A percentile compares a stretch with the other conserved stretches of the same genome.
These are phyloP conservation scores for Smittia sp. DNA, from an alignment of 2,888 invertebrate species.

Conservation along the genomic window DNA sequence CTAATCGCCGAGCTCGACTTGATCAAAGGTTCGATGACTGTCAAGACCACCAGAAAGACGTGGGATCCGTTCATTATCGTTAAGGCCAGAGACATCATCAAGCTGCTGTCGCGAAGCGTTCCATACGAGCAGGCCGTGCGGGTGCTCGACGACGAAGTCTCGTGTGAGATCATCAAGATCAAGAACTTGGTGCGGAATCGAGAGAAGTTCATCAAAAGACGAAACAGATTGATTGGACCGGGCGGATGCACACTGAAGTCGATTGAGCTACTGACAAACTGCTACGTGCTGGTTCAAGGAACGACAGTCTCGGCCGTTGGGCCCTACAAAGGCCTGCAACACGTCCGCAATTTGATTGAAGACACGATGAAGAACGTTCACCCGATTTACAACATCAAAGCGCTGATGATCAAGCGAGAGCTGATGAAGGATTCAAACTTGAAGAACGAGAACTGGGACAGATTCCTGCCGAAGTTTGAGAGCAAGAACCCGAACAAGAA, in stretches of 20 bases:
- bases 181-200: slow-evolving; percentile 84
- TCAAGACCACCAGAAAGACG: slow-evolving; percentile 91
- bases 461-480: slow-evolving; percentile 93
- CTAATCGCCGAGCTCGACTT: slow-evolving; percentile 87
- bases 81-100: slow-evolving; percentile 94
- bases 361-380: slow-evolving; percentile 99
- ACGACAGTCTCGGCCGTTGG: slow-evolving; percentile 97
- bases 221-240: slow-evolving; percentile 93
- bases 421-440: slow-evolving; percentile 89
- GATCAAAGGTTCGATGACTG: slow-evolving; percentile 91
- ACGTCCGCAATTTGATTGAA: slow-evolving; percentile 84
- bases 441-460: slow-evolving; percentile 92
- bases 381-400: slow-evolving; percentile 97
- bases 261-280: slow-evolving; percentile 91
- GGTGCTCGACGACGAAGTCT: slow-evolving; percentile 83
- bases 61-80: slow-evolving; percentile 98
- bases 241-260: slow-evolving; percentile 98
- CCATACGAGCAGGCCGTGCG: slow-evolving; percentile 92
- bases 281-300: slow-evolving; percentile 95
- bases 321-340: slow-evolving; percentile 84
- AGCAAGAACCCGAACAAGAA: slow-evolving; percentile 83
- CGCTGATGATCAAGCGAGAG: slow-evolving; percentile 95
- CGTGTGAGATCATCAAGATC: slow-evolving; percentile 96
- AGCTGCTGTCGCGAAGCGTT: slow-evolving; percentile 90
- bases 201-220: slow-evolving; percentile 91